Evolutionary conservation across 2,797 vertebrate species (phyloP), one percentile per base, ranked within the genome.

Genomic region (Glossophaga mutica): DNA sequence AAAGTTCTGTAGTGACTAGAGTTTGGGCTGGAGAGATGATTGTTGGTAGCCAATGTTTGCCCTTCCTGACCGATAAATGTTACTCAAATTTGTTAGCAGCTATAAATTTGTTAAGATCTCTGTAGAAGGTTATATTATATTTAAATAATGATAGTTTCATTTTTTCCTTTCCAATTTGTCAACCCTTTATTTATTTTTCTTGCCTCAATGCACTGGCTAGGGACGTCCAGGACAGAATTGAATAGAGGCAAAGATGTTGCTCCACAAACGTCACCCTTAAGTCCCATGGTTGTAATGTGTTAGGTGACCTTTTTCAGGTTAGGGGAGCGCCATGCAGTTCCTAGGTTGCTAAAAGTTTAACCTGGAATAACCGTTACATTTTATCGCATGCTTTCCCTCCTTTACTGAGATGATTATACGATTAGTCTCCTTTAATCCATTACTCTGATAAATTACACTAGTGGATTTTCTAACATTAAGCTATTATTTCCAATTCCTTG

Each of bases 401-500:
- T 34, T 70, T 70, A 89, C 34, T 81, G 57, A 73, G 29, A 83
- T 73, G 42, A 59, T 44, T 73, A 18, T 79, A 57, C 32, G 59
- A 77, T 73, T 81, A 88, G 7, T 50, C 32, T 91, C 24, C 46
- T 78, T 77, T 57, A 73, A 44, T 67, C 39, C 42, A n/a, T 59
- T 67, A 29, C 44, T 74, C 84, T 77, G 10, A 57, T 37, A 37
- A 87, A 67, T 94, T 87, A 67, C 9, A 44, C 46, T 39, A 59
- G 70, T 26, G 83, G 29, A 46, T 90, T 90, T 82, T 44, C 46
- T 84, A 70, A 73, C 29, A 39, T n/a, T 90, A 78, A 78, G 29
- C 65, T 85, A 79, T 37, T 83, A 62, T 86, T 91, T 81, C 52
- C 12, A 96, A 70, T 91, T 94, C 9, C 10, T 89, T 91, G 46